Conservation (phyloP, 1,140 invertebrate genomes). For the Frieseomelitta varia region DNA sequence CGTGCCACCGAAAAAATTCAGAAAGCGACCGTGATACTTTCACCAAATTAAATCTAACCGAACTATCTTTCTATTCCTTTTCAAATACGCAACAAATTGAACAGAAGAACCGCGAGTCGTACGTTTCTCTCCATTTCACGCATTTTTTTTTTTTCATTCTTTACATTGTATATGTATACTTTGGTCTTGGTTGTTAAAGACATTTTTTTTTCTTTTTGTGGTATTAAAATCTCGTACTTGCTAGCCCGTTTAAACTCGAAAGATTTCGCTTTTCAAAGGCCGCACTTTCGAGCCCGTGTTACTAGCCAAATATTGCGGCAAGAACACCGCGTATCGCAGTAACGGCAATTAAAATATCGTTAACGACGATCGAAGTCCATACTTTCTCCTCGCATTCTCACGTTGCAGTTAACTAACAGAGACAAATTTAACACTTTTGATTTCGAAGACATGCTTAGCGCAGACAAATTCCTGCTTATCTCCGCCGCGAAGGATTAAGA, state of each 20-base stretch:
- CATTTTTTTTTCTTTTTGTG: neutral
- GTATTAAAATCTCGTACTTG: neutral
- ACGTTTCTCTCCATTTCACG: neutral
- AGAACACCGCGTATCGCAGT: conserved; percentile 15
- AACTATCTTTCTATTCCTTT: neutral
- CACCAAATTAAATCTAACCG: conserved; percentile 48
- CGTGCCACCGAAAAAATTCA: conserved; percentile 8
- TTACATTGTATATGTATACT: neutral
- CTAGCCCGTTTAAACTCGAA: neutral
- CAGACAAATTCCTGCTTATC: neutral
- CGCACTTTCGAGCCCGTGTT: neutral
- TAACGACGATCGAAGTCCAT: conserved; percentile 30
- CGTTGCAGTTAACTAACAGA: neutral
- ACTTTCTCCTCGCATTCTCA: conserved; percentile 51
- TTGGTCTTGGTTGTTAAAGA: neutral
- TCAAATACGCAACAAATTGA: neutral
- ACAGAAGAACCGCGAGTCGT: neutral
- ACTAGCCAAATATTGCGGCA: conserved; percentile 18
- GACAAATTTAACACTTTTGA: neutral
- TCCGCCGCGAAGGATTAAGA: neutral
- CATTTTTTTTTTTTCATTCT: neutral
- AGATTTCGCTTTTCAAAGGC: neutral
- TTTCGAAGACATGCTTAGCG: neutral
- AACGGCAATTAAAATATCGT: conserved; percentile 58
- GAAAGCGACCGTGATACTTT: conserved; percentile 54